Percentiles rank a stretch among this genome's conserved stretches.
Evolutionary conservation across 1,140 invertebrate genomes (phyloP).

Genomic region (Platorchestia sp.): DNA sequence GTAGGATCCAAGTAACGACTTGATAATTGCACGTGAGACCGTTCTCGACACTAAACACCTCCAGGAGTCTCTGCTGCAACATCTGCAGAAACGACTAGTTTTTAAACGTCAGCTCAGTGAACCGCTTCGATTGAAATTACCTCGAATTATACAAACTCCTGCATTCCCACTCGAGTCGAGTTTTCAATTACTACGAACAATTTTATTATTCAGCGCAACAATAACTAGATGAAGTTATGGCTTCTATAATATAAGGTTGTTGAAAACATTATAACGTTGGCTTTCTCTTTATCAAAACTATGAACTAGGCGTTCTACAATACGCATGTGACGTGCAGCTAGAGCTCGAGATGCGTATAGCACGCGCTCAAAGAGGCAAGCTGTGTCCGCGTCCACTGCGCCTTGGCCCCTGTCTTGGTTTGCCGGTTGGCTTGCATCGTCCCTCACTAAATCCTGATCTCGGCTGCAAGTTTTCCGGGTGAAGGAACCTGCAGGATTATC

Average conservation of each 20-base stretch:
- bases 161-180: background rate
- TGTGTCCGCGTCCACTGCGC: background rate
- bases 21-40: too few relatives aligned
- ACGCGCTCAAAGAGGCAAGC: background rate
- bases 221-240: background rate
- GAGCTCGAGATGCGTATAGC: too few relatives aligned
- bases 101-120: too few relatives aligned
- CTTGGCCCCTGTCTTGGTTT: constrained; percentile 3
- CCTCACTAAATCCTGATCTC: constrained; percentile 23
- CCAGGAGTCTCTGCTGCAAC: too few relatives aligned
- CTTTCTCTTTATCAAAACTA: background rate
- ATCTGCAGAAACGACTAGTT: too few relatives aligned
- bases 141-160: too few relatives aligned
- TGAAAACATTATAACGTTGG: background rate
- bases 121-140: too few relatives aligned
- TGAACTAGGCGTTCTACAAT: background rate
- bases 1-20: too few relatives aligned
- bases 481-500: background rate
- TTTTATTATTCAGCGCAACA: background rate
- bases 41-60: too few relatives aligned
- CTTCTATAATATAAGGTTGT: background rate
- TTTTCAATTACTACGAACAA: background rate
- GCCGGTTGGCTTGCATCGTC: background rate
- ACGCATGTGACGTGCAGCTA: background rate
- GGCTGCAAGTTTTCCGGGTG: constrained; percentile 33